A percentile compares a stretch with the other conserved stretches of the same genome.
Evolutionary conservation across 2,113 vertebrate species (phyloP).

Genomic region (Gymnocephalus cernua): DNA sequence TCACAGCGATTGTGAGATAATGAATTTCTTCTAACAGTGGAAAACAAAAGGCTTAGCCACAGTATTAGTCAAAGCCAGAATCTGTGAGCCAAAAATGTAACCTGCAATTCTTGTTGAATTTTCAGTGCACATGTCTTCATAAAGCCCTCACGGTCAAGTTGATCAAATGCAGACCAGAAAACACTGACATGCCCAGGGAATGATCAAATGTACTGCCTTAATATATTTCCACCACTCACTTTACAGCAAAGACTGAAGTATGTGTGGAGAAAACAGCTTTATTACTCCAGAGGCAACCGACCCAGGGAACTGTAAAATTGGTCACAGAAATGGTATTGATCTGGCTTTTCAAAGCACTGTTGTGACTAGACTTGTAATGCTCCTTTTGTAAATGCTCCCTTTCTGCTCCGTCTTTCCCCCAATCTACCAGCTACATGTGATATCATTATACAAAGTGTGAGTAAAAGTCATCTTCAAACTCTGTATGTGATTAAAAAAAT

Average conservation of each 20-base stretch:
- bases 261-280: constrained; percentile 69
- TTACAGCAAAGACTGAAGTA: constrained; percentile 42
- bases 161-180: constrained; percentile 35
- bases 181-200: constrained; percentile 15
- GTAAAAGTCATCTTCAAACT: neutral
- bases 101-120: neutral
- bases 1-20: neutral
- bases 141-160: neutral
- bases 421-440: constrained; percentile 8
- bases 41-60: neutral
- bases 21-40: neutral
- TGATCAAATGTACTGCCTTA: constrained; percentile 38
- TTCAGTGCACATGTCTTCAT: neutral
- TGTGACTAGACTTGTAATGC: constrained; percentile 76
- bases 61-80: neutral
- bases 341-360: constrained; percentile 64
- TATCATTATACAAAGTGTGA: constrained; percentile 19
- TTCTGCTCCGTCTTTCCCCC: constrained; percentile 16
- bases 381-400: constrained; percentile 46
- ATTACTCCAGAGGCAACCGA: constrained; percentile 69
- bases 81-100: neutral
- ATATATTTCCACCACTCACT: constrained; percentile 41
- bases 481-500: neutral
- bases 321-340: constrained; percentile 79
- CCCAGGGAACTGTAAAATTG: constrained; percentile 78